Percentiles rank a stretch among this genome's conserved stretches.
phyloP scores from a whole-genome alignment of 2,113 vertebrate species.

The Origma solitaria region DNA sequence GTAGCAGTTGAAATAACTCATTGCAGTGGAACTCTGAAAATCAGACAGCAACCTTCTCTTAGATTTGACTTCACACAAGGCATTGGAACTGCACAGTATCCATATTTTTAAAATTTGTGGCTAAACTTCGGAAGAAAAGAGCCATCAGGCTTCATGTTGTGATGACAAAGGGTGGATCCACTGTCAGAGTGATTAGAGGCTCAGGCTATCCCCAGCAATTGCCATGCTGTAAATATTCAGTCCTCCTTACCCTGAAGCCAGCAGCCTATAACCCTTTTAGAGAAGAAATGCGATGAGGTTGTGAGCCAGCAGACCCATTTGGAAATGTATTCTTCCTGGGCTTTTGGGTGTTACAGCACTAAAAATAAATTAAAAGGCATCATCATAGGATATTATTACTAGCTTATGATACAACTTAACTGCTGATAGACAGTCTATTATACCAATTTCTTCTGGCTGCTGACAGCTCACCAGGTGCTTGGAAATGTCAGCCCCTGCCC shows the following conservation, averaged over 20 bases:
- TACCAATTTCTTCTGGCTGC: background rate
- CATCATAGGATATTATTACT: background rate
- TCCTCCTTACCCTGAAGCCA: background rate
- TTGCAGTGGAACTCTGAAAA: background rate
- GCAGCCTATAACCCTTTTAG: conserved; percentile 1
- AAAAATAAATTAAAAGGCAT: conserved; percentile 56
- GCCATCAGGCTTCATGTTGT: background rate
- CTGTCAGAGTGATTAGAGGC: background rate
- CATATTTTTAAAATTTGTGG: background rate
- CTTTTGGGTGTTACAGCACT: conserved; percentile 21
- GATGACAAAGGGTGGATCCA: background rate
- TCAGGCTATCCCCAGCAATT: background rate
- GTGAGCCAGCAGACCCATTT: conserved; percentile 32
- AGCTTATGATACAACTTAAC: conserved; percentile 28
- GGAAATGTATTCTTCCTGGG: background rate
- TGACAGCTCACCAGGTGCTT: conserved; percentile 35
- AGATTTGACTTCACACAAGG: background rate
- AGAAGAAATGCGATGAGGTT: background rate
- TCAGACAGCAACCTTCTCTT: background rate
- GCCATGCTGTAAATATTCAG: background rate
- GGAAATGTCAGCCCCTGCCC: conserved; percentile 20
- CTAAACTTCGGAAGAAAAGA: background rate
- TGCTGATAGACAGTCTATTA: conserved; percentile 11
- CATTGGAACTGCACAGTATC: background rate
- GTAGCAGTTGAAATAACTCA: background rate